phyloP scores from a whole-genome alignment of 2,888 invertebrate genomes.

The Petrolisthes manimaculis region DNA sequence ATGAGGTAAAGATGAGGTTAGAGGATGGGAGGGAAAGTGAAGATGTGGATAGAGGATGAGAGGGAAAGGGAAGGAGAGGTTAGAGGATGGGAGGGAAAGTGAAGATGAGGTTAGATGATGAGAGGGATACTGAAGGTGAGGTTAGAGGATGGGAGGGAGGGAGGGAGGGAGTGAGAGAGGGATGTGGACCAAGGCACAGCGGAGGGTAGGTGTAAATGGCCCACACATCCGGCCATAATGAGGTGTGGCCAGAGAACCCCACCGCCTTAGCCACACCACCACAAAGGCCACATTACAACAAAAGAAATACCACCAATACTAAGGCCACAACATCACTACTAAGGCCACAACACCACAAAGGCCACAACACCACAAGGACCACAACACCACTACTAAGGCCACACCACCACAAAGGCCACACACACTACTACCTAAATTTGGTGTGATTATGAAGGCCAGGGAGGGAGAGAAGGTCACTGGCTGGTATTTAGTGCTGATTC shows the following conservation, averaged over 20 bases:
- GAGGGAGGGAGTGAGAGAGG: not conserved
- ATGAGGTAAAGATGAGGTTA: not conserved
- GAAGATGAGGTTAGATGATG: not conserved
- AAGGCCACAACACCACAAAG: no score
- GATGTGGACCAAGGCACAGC: not conserved
- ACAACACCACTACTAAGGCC: no score
- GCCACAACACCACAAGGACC: no score
- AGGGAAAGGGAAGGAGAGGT: not conserved
- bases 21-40: not conserved
- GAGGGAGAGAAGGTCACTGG: not conserved
- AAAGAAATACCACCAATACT: no score
- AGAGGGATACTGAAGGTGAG: not conserved
- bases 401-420: not conserved
- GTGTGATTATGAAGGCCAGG: no score
- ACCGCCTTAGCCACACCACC: not conserved
- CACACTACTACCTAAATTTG: no score
- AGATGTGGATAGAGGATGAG: not conserved
- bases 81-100: not conserved
- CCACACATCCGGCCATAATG: conserved; percentile 38
- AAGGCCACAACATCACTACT: no score
- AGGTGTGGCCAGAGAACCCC: conserved; percentile 22
- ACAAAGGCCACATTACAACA: not conserved
- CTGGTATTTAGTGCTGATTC: not conserved
- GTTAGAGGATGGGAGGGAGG: not conserved
- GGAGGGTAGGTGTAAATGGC: conserved; percentile 27